phyloP scores from a whole-genome alignment of 2,113 vertebrate genomes.

The Pedetes capensis region DNA sequence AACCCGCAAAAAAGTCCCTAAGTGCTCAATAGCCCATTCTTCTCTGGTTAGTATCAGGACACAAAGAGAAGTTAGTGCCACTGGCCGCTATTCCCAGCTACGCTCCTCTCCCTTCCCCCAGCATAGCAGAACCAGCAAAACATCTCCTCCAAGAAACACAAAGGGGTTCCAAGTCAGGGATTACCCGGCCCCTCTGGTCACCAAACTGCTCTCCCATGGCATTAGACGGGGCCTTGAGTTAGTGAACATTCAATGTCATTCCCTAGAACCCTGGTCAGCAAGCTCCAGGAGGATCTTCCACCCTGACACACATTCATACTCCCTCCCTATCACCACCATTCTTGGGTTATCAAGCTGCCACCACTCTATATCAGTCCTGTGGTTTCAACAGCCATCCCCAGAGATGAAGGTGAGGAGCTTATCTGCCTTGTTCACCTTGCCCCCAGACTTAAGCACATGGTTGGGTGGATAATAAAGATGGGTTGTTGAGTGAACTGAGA shows the following conservation, averaged over 20 bases:
- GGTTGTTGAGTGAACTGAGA: not conserved
- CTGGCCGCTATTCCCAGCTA: not conserved
- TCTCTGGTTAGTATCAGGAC: not conserved
- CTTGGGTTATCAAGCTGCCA: constrained; percentile 1
- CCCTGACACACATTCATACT: not conserved
- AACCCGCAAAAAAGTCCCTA: constrained; percentile 59
- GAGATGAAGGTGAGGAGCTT: not conserved
- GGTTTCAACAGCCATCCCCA: not conserved
- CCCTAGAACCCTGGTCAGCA: not conserved
- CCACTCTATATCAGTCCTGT: not conserved
- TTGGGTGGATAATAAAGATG: not conserved
- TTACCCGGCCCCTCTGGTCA: not conserved
- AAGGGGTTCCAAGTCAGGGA: not conserved
- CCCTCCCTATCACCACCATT: not conserved
- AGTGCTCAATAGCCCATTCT: constrained; percentile 8
- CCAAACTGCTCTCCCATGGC: not conserved
- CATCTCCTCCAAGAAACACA: not conserved
- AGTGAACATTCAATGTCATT: not conserved
- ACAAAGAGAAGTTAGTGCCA: not conserved
- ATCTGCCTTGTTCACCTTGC: not conserved
- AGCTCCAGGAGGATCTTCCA: not conserved
- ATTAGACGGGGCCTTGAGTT: not conserved
- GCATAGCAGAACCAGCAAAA: not conserved
- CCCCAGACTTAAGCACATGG: not conserved
- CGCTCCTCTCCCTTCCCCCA: not conserved